Base-by-base conservation (phyloP, 1,140 invertebrate species). In the Drosophila grimshawi region DNA sequence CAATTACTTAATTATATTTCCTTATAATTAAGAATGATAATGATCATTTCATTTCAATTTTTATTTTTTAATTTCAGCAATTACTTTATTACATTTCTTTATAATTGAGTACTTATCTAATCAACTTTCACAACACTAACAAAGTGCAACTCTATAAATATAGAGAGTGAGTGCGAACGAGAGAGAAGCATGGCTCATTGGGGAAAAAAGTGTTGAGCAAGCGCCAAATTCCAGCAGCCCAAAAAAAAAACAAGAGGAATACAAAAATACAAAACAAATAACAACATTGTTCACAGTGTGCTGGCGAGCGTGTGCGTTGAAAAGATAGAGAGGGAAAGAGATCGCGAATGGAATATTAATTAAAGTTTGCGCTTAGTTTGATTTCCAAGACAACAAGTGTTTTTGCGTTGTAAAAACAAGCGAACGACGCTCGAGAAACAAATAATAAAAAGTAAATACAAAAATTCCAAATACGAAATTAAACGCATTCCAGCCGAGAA, bases 361-460 rank as follows among this genome's bases (percentile, higher is more conserved):
- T 88, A 78, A 80, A 83, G 74, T 83, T 88, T 71, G 69, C 67
- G 76, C 57, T 78, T 74, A 86, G 85, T 88, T 88, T 88, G 83
- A 88, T 89, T 88, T 88, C 74, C 35, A 60, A 6, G 41, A 39
- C 55, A 78, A 88, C 83, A 88, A 88, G 85, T 88, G 83, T 88
- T 88, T 19, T 89, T 80, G 80, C 83, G 83, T 88, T 86, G 83
- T 86, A 86, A 89, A 78, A 77, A 89, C 85, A 88, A 80, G 74
- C 77, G 67, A 61, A 45, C 48, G 57, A 49, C 45, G 46, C 41
- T 49, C 56, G 29, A 83, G 78, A 81, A 67, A 57, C 76, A 43
- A 48, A 57, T 52, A 49, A 67, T 82, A 61, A 52, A 46, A 3
- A 10, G 5, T 55, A 65, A 45, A 78, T 53, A 74, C 74, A 70